These are phyloP conservation scores for Solea solea DNA, from an alignment of 2,113 vertebrate species.

Conservation along the genomic window DNA sequence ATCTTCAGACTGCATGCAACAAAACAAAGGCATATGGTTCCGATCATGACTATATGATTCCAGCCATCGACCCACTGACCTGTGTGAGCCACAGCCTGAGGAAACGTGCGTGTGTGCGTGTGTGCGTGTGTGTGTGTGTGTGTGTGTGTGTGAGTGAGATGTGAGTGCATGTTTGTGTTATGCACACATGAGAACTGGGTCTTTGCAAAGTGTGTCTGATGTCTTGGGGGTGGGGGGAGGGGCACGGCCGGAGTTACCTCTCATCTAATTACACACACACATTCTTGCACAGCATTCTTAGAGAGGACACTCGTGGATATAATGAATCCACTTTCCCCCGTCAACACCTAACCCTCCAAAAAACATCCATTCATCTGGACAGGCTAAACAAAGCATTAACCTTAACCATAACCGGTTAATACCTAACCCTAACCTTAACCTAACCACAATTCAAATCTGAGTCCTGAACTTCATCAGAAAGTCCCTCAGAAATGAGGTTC, in stretches of 20 bases:
- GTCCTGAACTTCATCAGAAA: too few species aligned
- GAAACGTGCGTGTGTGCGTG: conserved; percentile 21
- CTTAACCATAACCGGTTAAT: too few species aligned
- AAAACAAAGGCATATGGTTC: conserved; percentile 63
- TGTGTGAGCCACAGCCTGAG: conserved; percentile 48
- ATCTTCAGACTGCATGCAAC: conserved; percentile 6
- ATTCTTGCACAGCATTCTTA: neutral
- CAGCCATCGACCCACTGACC: conserved; percentile 66
- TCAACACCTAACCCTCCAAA: too few species aligned
- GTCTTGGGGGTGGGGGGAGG: conserved; percentile 57
- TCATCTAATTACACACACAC: conserved; percentile 64
- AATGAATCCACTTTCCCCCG: too few species aligned
- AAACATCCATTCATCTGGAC: too few species aligned
- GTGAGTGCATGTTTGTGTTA: conserved; percentile 21
- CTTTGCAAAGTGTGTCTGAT: conserved; percentile 57
- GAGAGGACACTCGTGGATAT: neutral
- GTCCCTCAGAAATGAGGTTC: too few species aligned
- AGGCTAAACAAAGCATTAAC: too few species aligned
- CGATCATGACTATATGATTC: conserved; percentile 68
- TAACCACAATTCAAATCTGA: too few species aligned
- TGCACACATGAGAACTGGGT: conserved; percentile 38
- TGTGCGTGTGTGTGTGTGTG: neutral
- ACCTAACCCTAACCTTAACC: too few species aligned
- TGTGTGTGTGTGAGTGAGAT: neutral
- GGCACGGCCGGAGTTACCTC: conserved; percentile 48